Percentiles rank a stretch among this genome's conserved stretches.
Evolutionary conservation across 2,113 vertebrate species (phyloP).

Genomic region (Calidris pygmaea): DNA sequence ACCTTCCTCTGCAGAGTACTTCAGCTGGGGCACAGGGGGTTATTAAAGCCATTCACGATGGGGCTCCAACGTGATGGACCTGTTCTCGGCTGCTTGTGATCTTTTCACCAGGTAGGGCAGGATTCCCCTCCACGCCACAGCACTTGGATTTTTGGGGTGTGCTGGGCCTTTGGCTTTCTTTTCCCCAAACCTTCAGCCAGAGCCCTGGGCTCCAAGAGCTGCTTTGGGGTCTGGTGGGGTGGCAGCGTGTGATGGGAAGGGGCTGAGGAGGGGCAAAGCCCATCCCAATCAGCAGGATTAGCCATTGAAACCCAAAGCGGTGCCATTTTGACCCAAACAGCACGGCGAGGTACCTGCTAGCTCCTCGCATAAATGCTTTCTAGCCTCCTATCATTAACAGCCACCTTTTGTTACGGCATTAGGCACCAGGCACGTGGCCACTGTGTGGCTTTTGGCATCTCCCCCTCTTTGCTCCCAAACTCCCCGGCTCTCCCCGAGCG

Average conservation of each 20-base stretch:
- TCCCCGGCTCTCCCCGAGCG: fast-evolving
- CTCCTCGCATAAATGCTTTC: not conserved
- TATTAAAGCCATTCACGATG: fast-evolving
- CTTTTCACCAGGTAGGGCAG: not conserved
- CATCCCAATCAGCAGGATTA: not conserved
- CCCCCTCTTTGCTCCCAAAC: not conserved
- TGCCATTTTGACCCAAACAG: not conserved
- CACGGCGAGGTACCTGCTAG: not conserved
- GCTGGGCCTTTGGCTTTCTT: not conserved
- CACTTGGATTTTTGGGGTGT: not conserved
- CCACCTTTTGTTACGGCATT: not conserved
- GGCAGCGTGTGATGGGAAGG: not conserved
- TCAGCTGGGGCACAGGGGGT: not conserved
- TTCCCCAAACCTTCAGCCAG: not conserved
- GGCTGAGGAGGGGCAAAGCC: not conserved
- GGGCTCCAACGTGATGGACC: fast-evolving
- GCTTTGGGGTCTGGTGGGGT: not conserved
- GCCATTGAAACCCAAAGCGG: fast-evolving
- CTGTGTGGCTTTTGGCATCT: not conserved
- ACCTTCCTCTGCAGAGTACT: not conserved
- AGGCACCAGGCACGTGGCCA: not conserved
- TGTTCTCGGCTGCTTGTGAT: fast-evolving
- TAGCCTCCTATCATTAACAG: fast-evolving
- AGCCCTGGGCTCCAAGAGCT: not conserved
- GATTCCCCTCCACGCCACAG: fast-evolving